Base-by-base conservation (phyloP, 92 coral and sea anemone genomes). In the Phymanthus crucifer region DNA sequence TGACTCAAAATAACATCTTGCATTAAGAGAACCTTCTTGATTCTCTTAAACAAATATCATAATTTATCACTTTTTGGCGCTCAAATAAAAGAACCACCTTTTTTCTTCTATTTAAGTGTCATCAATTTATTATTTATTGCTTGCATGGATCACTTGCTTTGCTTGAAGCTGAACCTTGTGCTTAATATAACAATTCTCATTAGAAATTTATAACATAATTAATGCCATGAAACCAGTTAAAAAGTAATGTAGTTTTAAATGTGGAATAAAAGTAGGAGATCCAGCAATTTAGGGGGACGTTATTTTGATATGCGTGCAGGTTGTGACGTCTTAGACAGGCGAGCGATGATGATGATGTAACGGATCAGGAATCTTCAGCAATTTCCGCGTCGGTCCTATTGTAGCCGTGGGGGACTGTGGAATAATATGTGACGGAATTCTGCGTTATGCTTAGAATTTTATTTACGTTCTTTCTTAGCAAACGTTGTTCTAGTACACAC, bases 81-180 rank as follows among this genome's bases (percentile, higher is more conserved):
- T 61, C 7, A 61, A 54, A 29, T 6, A 10, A 27, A 61, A 61
- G 13, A 34, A 61, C 17, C 4, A 17, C 4, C 68, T 19, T 23
- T 27, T 61, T 29, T 12, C 12, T 61, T 27, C 34, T 29, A 26
- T 61, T 27, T 17, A 61, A 29, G 68, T 61, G 68, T 27, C 68
- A 61, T 61, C 14, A 27, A 27, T 27, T 29, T 13, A 61, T 61
- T 61, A 61, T 61, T 61, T 4, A 61, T 61, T 29, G 35, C 34
- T 27, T 61, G 68, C 68, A 61, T 61, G 68, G 68, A 16, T 61
- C 68, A 61, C 68, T 61, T 61, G 68, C 68, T 61, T 13, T 43
- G 32, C 34, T 61, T 61, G 29, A 18, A 27, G 33, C 68, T 61
- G 32, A 61, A 18, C 3, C n/a, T 3, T 54, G 14, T 61, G 34